Percentiles rank a stretch among this genome's conserved stretches.
Evolutionary conservation across 1,140 invertebrate species (phyloP).

Genomic region (Colletes latitarsis): DNA sequence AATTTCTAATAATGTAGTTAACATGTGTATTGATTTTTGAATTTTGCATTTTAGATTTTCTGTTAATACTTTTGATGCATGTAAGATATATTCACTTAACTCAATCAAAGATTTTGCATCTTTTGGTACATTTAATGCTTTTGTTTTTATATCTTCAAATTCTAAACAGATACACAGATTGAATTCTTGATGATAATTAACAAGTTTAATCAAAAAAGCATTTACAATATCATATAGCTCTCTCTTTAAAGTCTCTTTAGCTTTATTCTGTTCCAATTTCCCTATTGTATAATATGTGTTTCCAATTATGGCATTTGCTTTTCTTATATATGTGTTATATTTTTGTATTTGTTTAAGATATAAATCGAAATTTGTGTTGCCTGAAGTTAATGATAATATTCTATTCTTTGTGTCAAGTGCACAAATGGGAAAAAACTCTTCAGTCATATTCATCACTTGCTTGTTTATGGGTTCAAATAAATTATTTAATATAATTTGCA

Average conservation of each 20-base stretch:
- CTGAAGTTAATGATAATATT: slow-evolving; percentile 50
- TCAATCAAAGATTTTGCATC: slow-evolving; percentile 80
- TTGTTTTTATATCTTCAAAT: slow-evolving; percentile 70
- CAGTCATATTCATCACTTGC: slow-evolving; percentile 51
- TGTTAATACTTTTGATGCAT: slow-evolving; percentile 76
- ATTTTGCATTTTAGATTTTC: slow-evolving; percentile 75
- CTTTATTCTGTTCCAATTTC: slow-evolving; percentile 67
- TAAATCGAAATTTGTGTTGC: slow-evolving; percentile 60
- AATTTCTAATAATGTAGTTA: slow-evolving; percentile 77
- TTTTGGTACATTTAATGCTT: slow-evolving; percentile 76
- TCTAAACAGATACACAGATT: slow-evolving; percentile 71
- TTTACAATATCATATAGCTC: slow-evolving; percentile 62
- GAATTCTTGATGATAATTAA: slow-evolving; percentile 69
- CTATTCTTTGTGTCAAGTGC: slow-evolving; percentile 35
- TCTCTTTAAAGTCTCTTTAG: slow-evolving; percentile 67
- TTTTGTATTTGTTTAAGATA: slow-evolving; percentile 67
- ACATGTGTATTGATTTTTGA: slow-evolving; percentile 71
- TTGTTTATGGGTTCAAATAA: slow-evolving; percentile 70
- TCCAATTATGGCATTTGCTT: slow-evolving; percentile 65
- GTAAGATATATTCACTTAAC: slow-evolving; percentile 78
- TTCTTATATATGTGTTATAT: slow-evolving; percentile 67
- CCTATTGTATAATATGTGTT: slow-evolving; percentile 72
- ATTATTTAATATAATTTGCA: slow-evolving; percentile 66
- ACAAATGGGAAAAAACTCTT: slow-evolving; percentile 56
- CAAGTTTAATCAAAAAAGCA: slow-evolving; percentile 65